These are phyloP conservation scores for Merluccius polli DNA, from an alignment of 2,797 vertebrate species.

Conservation along the genomic window DNA sequence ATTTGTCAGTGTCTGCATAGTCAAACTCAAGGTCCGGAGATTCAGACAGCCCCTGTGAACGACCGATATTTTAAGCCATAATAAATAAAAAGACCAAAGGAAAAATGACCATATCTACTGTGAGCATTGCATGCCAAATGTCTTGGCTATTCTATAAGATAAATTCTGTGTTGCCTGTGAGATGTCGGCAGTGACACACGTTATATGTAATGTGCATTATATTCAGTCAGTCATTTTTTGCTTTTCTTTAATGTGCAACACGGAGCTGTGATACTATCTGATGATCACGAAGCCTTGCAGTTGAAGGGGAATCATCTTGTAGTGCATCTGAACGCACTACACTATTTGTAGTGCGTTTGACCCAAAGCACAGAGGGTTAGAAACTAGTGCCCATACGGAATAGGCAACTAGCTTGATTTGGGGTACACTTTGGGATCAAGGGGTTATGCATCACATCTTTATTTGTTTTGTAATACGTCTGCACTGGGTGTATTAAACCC, in stretches of 20 bases:
- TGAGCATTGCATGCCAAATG: neutral
- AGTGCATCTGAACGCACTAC: too few relatives aligned
- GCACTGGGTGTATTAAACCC: neutral
- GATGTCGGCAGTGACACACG: neutral
- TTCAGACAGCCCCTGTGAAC: slow-evolving; percentile 85
- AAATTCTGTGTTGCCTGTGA: neutral
- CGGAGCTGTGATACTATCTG: neutral
- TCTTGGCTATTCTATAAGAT: neutral
- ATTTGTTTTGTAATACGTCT: neutral
- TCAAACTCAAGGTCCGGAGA: slow-evolving; percentile 95
- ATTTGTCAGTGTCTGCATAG: slow-evolving; percentile 93
- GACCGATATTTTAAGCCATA: slow-evolving; percentile 4
- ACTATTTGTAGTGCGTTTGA: too few relatives aligned
- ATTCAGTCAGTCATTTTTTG: neutral
- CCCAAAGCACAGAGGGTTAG: too few relatives aligned
- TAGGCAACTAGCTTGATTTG: neutral
- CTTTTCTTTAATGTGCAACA: neutral
- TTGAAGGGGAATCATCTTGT: neutral
- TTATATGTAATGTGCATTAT: neutral
- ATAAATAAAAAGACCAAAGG: neutral
- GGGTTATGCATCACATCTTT: neutral
- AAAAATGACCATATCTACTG: neutral
- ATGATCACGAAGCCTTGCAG: neutral
- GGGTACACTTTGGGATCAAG: neutral
- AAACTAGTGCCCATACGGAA: neutral